These are phyloP conservation scores for Cygnus buccinator DNA, from an alignment of 2,113 vertebrate genomes.

Conservation along the genomic window DNA sequence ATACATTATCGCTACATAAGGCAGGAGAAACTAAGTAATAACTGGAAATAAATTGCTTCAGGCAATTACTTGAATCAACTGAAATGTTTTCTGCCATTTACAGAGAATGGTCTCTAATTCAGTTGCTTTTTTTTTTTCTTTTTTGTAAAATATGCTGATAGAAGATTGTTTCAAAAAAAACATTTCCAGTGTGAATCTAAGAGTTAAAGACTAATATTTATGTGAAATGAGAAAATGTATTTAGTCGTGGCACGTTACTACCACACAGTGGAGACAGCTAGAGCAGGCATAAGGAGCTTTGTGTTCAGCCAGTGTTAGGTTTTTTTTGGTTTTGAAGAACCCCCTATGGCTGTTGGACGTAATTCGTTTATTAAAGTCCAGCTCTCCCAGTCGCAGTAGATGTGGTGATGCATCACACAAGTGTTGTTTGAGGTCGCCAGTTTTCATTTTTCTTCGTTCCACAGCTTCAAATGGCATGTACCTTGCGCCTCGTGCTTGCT, in stretches of 20 bases:
- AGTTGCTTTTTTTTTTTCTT: background rate
- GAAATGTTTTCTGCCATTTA: background rate
- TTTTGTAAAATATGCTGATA: background rate
- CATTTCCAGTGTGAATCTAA: background rate
- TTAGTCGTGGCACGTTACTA: background rate
- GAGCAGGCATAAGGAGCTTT: background rate
- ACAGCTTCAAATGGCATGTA: accelerated
- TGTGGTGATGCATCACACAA: background rate
- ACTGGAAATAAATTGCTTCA: background rate
- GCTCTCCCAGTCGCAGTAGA: background rate
- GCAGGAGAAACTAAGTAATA: background rate
- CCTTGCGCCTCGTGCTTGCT: background rate
- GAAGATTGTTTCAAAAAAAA: background rate
- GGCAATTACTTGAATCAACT: background rate
- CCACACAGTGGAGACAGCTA: constrained; percentile 21
- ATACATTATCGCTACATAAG: background rate
- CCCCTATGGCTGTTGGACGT: background rate
- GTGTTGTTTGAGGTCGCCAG: background rate
- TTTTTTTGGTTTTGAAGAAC: background rate
- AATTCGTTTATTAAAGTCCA: background rate
- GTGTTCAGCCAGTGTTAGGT: background rate
- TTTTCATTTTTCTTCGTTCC: background rate
- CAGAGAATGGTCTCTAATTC: background rate
- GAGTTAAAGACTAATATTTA: background rate
- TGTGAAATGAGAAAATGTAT: background rate